phyloP scores from a whole-genome alignment of 1,140 invertebrate genomes.

The Chironomus tepperi region DNA sequence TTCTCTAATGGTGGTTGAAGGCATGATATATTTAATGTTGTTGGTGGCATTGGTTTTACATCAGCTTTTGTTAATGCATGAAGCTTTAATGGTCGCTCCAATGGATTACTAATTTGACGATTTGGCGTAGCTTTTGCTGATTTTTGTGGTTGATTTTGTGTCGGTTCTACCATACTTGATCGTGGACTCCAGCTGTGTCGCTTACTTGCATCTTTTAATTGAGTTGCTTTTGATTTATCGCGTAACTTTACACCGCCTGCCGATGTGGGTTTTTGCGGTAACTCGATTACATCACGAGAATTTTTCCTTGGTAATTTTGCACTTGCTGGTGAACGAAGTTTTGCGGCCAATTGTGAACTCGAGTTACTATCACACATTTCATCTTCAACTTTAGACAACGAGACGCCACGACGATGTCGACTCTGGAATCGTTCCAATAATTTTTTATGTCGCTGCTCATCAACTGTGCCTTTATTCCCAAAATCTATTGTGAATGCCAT shows the following conservation, averaged over 20 bases:
- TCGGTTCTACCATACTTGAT: slow-evolving; percentile 29
- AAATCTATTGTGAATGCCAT: slow-evolving; percentile 62
- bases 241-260: slow-evolving; percentile 25
- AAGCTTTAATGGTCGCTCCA: background rate
- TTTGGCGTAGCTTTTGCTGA: background rate
- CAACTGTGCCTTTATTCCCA: slow-evolving; percentile 50
- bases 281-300: background rate
- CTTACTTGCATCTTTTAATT: slow-evolving; percentile 36
- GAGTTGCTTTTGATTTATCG: slow-evolving; percentile 34
- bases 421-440: slow-evolving; percentile 60
- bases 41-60: slow-evolving; percentile 16
- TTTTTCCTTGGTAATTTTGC: slow-evolving; percentile 41
- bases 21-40: background rate
- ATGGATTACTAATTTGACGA: background rate
- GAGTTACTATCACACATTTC: slow-evolving; percentile 27
- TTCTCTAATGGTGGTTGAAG: slow-evolving; percentile 34
- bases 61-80: slow-evolving; percentile 25
- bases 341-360: slow-evolving; percentile 24
- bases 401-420: slow-evolving; percentile 57
- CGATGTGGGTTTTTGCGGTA: slow-evolving; percentile 7
- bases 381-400: slow-evolving; percentile 51
- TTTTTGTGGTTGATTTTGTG: background rate
- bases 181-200: slow-evolving; percentile 39
- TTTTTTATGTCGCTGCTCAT: slow-evolving; percentile 51
- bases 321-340: slow-evolving; percentile 33